Conservation (phyloP, 1,140 invertebrate genomes). For the Drosophila albomicans region DNA sequence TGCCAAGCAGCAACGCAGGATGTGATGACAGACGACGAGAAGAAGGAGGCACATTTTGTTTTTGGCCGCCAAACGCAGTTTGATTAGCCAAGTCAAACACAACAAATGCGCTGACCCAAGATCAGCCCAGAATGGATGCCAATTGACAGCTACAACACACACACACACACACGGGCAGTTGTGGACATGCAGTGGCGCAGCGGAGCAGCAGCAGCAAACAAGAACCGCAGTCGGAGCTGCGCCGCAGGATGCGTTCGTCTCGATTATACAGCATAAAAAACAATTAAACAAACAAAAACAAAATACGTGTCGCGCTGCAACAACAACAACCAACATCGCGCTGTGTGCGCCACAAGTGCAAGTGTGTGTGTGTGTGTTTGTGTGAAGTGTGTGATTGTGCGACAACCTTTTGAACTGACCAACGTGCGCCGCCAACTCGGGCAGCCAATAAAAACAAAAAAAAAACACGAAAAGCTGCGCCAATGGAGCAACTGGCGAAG, state of each 20-base stretch:
- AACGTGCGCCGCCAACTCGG: conserved; percentile 57
- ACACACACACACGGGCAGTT: conserved; percentile 6
- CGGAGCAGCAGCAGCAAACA: conserved; percentile 50
- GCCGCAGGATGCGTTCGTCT: conserved; percentile 72
- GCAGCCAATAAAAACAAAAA: conserved; percentile 57
- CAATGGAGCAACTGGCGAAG: conserved; percentile 59
- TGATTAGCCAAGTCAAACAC: conserved; percentile 83
- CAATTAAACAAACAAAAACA: conserved; percentile 57
- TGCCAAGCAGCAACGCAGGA: conserved; percentile 44
- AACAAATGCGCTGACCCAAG: conserved; percentile 64
- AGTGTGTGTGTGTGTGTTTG: conserved; percentile 38
- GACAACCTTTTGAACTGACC: conserved; percentile 59
- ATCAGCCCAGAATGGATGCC: conserved; percentile 60
- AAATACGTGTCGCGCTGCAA: conserved; percentile 54
- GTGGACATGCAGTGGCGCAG: conserved; percentile 48
- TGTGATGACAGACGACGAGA: conserved; percentile 17
- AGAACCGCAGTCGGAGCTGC: conserved; percentile 21
- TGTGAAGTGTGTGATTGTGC: conserved; percentile 29
- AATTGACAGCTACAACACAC: conserved; percentile 62
- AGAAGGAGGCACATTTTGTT: conserved; percentile 36
- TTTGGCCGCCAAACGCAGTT: conserved; percentile 72
- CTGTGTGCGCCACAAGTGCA: conserved; percentile 35
- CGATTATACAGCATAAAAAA: conserved; percentile 78
- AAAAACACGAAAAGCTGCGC: conserved; percentile 43
- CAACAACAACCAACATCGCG: conserved; percentile 62